Conservation (phyloP, 2,888 invertebrate genomes). For the Orthosia cruda region DNA sequence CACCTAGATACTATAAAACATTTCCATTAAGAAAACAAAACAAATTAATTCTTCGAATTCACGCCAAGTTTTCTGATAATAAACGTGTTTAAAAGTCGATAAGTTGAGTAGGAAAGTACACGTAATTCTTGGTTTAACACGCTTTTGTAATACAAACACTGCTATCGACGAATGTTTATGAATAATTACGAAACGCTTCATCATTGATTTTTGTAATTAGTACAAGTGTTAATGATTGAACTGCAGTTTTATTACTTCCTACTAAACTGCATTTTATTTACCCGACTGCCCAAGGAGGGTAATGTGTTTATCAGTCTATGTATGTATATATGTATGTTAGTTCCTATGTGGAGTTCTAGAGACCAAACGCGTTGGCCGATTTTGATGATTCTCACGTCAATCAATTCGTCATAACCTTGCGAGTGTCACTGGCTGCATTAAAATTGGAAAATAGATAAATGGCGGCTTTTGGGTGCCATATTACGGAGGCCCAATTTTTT, state of each 20-base stretch:
- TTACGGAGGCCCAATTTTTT: no score
- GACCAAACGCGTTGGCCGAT: no score
- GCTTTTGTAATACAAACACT: conserved; percentile 18
- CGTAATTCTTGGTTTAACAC: neutral
- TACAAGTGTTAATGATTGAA: neutral
- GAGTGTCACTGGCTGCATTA: no score
- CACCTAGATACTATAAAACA: no score
- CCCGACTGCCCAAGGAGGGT: no score
- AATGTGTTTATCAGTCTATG: no score
- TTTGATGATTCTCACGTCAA: no score
- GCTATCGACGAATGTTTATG: conserved; percentile 28
- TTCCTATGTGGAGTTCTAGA: no score
- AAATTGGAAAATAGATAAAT: no score
- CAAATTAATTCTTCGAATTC: conserved; percentile 16
- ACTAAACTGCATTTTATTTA: neutral
- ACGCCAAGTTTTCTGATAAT: conserved; percentile 14
- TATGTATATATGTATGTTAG: no score
- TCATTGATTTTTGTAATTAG: conserved; percentile 32
- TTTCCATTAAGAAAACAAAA: neutral
- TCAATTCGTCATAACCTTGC: no score
- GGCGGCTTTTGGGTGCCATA: no score
- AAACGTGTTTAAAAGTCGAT: conserved; percentile 33
- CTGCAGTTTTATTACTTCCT: neutral
- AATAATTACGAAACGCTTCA: conserved; percentile 41
- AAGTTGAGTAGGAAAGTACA: conserved; percentile 7